A percentile compares a stretch with the other conserved stretches of the same genome.
phyloP scores from a whole-genome alignment of 2,797 vertebrate species.

The Ceryle rudis region DNA sequence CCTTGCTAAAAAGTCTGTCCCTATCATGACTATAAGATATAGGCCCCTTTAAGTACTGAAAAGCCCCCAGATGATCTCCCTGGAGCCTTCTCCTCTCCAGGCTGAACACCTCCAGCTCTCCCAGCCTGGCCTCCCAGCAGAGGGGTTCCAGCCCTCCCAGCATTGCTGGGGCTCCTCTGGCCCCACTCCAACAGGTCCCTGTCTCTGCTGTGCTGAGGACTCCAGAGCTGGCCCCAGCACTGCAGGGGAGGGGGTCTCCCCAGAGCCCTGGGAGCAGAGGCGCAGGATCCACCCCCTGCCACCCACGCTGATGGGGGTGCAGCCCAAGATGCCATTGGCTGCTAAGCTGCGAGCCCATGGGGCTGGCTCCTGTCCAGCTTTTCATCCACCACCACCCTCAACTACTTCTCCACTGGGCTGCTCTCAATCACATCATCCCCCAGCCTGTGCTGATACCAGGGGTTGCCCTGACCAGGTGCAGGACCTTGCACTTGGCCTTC shows the following conservation, averaged over 20 bases:
- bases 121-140: not conserved
- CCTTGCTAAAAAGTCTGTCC: not conserved
- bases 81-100: not conserved
- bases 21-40: not conserved
- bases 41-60: not conserved
- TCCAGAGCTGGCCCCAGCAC: not conserved
- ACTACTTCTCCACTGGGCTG: not conserved
- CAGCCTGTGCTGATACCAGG: accelerated
- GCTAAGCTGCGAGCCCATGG: accelerated
- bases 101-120: not conserved
- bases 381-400: not conserved
- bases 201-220: not conserved
- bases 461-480: not conserved
- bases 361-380: accelerated
- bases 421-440: not conserved
- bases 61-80: not conserved
- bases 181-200: accelerated
- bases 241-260: not conserved
- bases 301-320: not conserved
- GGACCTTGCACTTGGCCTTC: not conserved
- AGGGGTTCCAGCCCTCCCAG: not conserved
- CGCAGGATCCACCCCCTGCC: not conserved
- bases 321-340: not conserved
- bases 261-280: not conserved
- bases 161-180: too few relatives aligned